Evolutionary conservation across 2,113 vertebrate genomes (phyloP).

Genomic region (Pavo muticus): DNA sequence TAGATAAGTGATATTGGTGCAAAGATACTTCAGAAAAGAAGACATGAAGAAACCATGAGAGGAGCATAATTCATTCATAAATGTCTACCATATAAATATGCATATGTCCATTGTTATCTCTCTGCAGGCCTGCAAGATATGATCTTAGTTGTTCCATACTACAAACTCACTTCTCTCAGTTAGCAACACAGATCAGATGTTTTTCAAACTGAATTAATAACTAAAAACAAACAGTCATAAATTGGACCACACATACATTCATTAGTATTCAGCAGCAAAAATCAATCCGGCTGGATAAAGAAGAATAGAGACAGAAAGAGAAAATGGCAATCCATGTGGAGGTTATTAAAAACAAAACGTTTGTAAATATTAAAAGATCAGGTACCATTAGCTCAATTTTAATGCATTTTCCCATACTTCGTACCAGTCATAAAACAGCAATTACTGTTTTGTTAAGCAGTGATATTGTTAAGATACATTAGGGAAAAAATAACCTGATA

Average conservation of each 20-base stretch:
- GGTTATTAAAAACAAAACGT: not conserved
- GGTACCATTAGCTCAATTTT: not conserved
- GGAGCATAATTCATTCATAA: not conserved
- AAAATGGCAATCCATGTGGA: not conserved
- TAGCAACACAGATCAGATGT: not conserved
- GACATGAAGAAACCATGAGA: not conserved
- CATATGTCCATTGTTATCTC: not conserved
- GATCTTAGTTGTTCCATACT: not conserved
- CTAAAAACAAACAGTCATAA: not conserved
- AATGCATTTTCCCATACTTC: not conserved
- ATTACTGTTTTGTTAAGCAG: not conserved
- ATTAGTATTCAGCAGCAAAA: slow-evolving; percentile 23
- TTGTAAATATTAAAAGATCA: slow-evolving; percentile 23
- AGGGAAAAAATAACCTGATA: not conserved
- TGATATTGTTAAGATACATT: not conserved
- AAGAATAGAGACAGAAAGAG: not conserved
- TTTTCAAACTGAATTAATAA: slow-evolving; percentile 25
- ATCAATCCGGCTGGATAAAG: not conserved
- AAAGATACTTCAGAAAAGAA: not conserved
- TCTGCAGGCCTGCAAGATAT: not conserved
- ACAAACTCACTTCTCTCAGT: not conserved
- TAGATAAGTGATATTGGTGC: not conserved
- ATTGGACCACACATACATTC: not conserved
- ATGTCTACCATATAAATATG: not conserved
- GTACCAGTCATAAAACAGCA: not conserved